Evolutionary conservation across 1,140 invertebrate genomes (phyloP).

Genomic region (Periplaneta americana): DNA sequence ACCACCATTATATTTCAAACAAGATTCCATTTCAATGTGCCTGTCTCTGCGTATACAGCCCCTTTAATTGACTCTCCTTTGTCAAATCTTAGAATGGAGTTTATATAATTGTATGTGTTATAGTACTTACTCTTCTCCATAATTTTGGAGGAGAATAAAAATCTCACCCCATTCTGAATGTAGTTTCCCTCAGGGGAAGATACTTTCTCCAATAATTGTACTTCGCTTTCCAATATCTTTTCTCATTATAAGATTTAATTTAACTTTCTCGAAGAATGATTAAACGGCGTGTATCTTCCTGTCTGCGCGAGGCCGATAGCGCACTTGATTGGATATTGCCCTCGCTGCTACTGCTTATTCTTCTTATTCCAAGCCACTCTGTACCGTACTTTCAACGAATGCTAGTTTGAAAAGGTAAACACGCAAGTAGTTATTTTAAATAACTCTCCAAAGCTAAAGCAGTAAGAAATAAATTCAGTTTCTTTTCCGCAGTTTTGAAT

Average conservation of each 20-base stretch:
- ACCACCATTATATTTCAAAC: neutral
- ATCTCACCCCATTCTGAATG: neutral
- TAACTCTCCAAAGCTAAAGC: no score
- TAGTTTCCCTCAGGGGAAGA: neutral
- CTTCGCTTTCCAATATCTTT: neutral
- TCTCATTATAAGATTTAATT: neutral
- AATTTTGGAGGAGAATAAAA: no score
- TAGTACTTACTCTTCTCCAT: neutral
- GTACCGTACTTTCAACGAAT: no score
- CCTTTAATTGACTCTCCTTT: neutral
- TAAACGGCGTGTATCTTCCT: neutral
- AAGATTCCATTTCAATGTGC: neutral
- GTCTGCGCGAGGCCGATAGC: no score
- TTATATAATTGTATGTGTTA: neutral
- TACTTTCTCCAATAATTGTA: neutral
- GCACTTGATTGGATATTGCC: no score
- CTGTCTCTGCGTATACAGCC: neutral
- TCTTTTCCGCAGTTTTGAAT: no score
- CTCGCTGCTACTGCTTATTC: no score
- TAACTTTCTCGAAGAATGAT: neutral
- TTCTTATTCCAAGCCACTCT: no score
- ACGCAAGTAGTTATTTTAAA: no score
- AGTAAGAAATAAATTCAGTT: no score
- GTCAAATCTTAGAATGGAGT: neutral
- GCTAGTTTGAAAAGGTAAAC: no score